A percentile compares a stretch with the other conserved stretches of the same genome.
phyloP scores from a whole-genome alignment of 2,888 invertebrate species.

The Rotaria socialis region DNA sequence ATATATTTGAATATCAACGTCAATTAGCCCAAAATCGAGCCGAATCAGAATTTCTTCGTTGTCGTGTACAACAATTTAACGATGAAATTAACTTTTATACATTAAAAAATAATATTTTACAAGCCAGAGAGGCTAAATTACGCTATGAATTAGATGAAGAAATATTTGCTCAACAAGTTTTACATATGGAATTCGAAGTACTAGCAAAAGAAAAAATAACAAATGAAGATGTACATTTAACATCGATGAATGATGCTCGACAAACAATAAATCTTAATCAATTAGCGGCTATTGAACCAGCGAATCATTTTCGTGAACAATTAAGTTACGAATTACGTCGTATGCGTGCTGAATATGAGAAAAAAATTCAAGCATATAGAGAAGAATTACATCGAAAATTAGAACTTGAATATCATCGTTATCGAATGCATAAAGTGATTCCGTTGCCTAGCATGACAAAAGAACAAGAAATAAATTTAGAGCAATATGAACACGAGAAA shows the following conservation, averaged over 20 bases:
- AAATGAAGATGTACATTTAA: neutral
- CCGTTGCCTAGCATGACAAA: neutral
- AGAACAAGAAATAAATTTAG: neutral
- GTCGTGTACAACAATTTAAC: neutral
- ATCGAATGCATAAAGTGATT: neutral
- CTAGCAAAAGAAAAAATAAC: neutral
- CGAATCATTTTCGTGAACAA: neutral
- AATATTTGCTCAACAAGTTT: neutral
- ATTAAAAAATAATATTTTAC: neutral
- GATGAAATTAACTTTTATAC: slow-evolving; percentile 7
- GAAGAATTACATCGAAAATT: neutral
- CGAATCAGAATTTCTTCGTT: neutral
- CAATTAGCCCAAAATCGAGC: neutral
- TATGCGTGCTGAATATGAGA: neutral
- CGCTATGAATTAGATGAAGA: neutral
- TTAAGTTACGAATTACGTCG: neutral
- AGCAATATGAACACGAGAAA: neutral
- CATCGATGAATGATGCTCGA: neutral
- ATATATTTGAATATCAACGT: slow-evolving; percentile 16
- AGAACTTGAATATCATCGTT: neutral
- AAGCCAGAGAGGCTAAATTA: neutral
- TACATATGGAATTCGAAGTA: neutral
- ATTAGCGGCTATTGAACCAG: neutral
- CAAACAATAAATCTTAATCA: neutral
- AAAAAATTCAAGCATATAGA: neutral